These are phyloP conservation scores for Lamprotornis superbus DNA, from an alignment of 2,113 vertebrate genomes.

Conservation along the genomic window DNA sequence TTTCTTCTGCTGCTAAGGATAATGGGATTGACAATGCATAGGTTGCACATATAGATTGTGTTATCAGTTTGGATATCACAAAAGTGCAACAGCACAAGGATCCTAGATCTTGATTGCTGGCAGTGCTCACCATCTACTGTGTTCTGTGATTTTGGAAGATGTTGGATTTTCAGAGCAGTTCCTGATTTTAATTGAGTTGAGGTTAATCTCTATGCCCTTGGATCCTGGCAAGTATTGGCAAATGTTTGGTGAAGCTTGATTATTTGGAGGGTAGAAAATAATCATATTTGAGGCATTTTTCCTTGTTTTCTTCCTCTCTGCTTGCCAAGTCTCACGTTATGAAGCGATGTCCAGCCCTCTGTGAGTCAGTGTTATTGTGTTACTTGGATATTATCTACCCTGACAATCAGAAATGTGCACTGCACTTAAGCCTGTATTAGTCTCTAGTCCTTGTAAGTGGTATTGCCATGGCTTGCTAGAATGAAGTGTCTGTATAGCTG, in stretches of 20 bases:
- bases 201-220: not conserved
- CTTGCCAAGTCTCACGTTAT: not conserved
- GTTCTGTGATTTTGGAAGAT: not conserved
- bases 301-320: not conserved
- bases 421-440: not conserved
- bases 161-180: not conserved
- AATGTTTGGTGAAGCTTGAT: not conserved
- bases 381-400: not conserved
- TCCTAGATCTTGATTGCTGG: not conserved
- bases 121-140: not conserved
- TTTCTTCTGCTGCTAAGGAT: not conserved
- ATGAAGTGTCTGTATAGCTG: not conserved
- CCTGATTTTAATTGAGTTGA: not conserved
- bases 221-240: not conserved
- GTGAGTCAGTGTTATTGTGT: constrained; percentile 5
- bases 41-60: too few relatives aligned
- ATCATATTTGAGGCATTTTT: not conserved
- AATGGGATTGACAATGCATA: not conserved
- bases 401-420: not conserved
- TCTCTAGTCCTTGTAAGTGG: not conserved
- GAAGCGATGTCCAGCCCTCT: not conserved
- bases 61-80: not conserved
- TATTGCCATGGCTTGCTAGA: not conserved
- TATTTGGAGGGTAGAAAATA: not conserved
- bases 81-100: not conserved